Conservation (phyloP, 2,113 vertebrate genomes). For the Silurus glanis region DNA sequence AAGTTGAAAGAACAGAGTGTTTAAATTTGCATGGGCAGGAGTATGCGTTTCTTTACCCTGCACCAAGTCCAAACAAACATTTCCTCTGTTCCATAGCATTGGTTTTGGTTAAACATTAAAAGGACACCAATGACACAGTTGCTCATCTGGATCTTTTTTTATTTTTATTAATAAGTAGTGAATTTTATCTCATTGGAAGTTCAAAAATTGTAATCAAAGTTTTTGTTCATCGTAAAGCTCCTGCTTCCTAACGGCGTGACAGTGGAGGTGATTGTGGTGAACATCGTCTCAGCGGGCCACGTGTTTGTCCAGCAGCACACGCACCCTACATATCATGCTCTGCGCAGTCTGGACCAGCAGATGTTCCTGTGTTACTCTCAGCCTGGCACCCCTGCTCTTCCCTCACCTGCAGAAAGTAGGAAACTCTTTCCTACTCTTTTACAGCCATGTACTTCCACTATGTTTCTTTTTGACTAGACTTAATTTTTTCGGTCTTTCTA, state of each 20-base stretch:
- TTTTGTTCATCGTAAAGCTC: conserved; percentile 70
- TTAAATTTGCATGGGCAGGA: neutral
- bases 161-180: neutral
- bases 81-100: neutral
- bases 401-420: conserved; percentile 85
- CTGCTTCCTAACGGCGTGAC: conserved; percentile 89
- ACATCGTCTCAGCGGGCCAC: conserved; percentile 89
- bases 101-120: neutral
- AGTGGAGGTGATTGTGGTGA: conserved; percentile 93
- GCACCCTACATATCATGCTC: conserved; percentile 91
- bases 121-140: neutral
- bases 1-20: neutral
- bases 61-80: too few relatives aligned
- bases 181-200: neutral
- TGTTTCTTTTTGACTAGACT: neutral
- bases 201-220: neutral
- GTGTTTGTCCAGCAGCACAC: conserved; percentile 96
- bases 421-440: neutral
- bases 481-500: neutral
- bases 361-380: conserved; percentile 96
- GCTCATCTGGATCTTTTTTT: neutral
- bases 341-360: conserved; percentile 93
- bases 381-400: conserved; percentile 86
- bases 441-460: neutral
- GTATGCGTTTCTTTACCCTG: neutral